Evolutionary conservation across 2,113 vertebrate genomes (phyloP), one percentile per base, ranked within the genome.

Genomic region (Caloenas nicobarica): DNA sequence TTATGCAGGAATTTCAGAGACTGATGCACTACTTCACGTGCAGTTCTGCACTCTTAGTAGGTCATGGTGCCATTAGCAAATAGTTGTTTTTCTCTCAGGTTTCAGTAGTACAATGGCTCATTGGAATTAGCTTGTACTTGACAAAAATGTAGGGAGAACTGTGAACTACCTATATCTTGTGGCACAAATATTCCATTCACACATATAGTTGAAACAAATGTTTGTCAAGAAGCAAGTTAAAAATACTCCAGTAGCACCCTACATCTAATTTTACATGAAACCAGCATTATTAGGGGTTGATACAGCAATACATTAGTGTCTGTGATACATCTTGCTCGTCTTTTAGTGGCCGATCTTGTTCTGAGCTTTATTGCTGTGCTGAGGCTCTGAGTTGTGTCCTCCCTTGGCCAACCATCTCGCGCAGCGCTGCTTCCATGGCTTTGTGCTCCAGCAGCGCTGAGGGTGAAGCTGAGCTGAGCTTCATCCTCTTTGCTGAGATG

Each of bases 291-390:
- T 33, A 46, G 38, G 16, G 10, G 17, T 44, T 46, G 17, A 44
- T 57, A 46, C 2, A 57, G 33, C 42, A 51, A 19, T 64, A 31
- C 2, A 5, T 85, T 36, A 16, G 10, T 34, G 12, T 24, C 62
- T 0, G 1, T 48, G 56, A 23, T 53, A 24, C 1, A 1, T 81
- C 33, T 24, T 70, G 17, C 25, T 18, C 16, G n/a, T 42, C 5
- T 46, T 38, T 51, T 40, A 1, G 2, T 44, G 33, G 19, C 54
- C 36, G 5, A 24, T 34, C 36, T n/a, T 33, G n/a, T 76, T 76
- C 17, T 70, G 66, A 44, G 33, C 42, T 51, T 10, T 58, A 16
- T 69, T 0, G 0, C 36, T 7, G 8, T 53, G 64, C 78, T 2
- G 5, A 34, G 28, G 36, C 50, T 51, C 65, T 78, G 64, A 31